Conservation (phyloP, 2,113 vertebrate genomes). For the Chaenocephalus aceratus region DNA sequence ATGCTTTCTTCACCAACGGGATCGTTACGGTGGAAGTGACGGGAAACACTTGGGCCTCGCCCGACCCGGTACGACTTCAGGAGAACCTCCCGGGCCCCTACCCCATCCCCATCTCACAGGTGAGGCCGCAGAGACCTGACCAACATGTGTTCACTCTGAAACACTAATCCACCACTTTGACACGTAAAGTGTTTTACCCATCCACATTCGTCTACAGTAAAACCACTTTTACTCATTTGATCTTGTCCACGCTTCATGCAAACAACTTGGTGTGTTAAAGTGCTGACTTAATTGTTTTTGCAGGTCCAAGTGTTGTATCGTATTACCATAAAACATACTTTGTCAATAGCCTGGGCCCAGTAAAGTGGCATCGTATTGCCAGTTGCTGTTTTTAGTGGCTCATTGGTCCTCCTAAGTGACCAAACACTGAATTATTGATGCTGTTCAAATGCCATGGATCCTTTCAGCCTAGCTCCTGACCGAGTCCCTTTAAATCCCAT, state of each 20-base stretch:
- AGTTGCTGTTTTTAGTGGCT: constrained; percentile 67
- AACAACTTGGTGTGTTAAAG: constrained; percentile 4
- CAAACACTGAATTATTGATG: constrained; percentile 77
- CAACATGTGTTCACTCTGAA: not conserved
- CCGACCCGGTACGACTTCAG: constrained; percentile 82
- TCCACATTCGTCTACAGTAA: not conserved
- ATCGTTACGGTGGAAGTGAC: constrained; percentile 81
- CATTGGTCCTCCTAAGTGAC: constrained; percentile 68
- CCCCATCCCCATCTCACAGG: constrained; percentile 85
- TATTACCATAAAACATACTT: constrained; percentile 55
- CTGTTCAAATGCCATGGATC: constrained; percentile 64
- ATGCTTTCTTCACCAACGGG: constrained; percentile 84
- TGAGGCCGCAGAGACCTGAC: constrained; percentile 60
- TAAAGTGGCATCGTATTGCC: constrained; percentile 60
- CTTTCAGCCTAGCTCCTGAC: constrained; percentile 57
- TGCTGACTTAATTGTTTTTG: constrained; percentile 22
- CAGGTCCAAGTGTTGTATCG: constrained; percentile 38
- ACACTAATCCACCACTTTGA: constrained; percentile 5
- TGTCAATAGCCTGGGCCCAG: constrained; percentile 46
- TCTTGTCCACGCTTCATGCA: constrained; percentile 6
- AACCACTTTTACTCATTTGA: constrained; percentile 17
- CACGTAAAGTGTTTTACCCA: not conserved
- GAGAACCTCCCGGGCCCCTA: constrained; percentile 85
- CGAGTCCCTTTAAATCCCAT: constrained; percentile 62
- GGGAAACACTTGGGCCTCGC: constrained; percentile 84